Evolutionary conservation across 2,888 invertebrate species (phyloP).

Genomic region (Aphodius granarius): DNA sequence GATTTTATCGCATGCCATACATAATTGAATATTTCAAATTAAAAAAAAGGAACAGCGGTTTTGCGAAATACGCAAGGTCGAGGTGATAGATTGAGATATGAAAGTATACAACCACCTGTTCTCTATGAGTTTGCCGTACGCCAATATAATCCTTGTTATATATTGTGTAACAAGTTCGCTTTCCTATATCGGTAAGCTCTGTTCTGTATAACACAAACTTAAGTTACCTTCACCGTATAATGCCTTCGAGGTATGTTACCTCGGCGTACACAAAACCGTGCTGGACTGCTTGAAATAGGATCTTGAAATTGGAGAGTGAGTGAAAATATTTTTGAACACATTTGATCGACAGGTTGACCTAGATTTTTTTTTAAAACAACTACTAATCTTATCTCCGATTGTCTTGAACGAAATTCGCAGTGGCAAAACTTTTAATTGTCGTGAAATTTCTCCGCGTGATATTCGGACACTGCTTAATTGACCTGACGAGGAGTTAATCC

Average conservation of each 20-base stretch:
- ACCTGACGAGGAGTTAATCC: neutral
- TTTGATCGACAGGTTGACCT: neutral
- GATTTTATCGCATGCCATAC: neutral
- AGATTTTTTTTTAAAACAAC: neutral
- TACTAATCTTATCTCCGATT: neutral
- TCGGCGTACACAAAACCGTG: too few relatives aligned
- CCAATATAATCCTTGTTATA: neutral
- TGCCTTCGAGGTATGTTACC: neutral
- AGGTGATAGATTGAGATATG: neutral
- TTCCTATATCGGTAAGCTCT: neutral
- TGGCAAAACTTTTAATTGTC: neutral
- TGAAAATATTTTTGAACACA: neutral
- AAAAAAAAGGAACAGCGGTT: neutral
- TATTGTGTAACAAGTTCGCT: neutral
- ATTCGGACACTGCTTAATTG: neutral
- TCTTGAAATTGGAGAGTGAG: neutral
- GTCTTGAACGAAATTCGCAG: neutral
- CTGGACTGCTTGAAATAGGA: neutral
- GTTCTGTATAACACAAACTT: neutral
- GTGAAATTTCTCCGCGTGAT: neutral
- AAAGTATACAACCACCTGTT: neutral
- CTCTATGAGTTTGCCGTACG: neutral
- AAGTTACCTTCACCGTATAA: slow-evolving; percentile 1
- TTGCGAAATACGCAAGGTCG: neutral
- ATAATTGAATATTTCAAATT: neutral